Conservation (phyloP, 2,797 vertebrate species). For the Valencia hispanica region DNA sequence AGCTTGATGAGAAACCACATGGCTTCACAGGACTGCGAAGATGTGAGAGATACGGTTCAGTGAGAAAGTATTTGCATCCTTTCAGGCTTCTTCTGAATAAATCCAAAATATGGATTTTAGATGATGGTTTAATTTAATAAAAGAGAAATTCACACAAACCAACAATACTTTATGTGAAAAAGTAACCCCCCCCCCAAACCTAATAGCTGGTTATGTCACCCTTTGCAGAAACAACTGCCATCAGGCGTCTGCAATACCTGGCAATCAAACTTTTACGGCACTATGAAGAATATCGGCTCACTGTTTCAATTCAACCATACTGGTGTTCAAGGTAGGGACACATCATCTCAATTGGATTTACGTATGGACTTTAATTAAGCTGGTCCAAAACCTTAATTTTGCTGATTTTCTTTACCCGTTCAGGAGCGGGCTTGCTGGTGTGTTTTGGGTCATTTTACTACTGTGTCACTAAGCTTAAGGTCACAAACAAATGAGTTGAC, state of each 20-base stretch:
- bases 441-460: background rate
- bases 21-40: background rate
- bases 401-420: background rate
- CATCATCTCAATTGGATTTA: background rate
- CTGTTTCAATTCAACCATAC: background rate
- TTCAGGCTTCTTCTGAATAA: background rate
- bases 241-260: too few species aligned
- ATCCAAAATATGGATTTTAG: background rate
- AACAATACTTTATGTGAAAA: background rate
- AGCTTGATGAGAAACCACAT: background rate
- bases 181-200: too few species aligned
- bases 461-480: background rate
- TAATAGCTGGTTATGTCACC: too few species aligned
- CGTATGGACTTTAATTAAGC: background rate
- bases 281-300: background rate
- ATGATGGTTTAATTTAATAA: background rate
- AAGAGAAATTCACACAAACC: background rate
- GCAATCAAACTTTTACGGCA: too few species aligned
- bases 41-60: background rate
- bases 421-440: background rate
- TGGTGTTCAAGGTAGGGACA: too few species aligned
- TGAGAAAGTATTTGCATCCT: background rate
- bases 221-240: too few species aligned
- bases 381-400: background rate
- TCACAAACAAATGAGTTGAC: too few species aligned